Evolutionary conservation across 2,888 invertebrate genomes (phyloP), one percentile per base, ranked within the genome.

Genomic region (Melinopterus prodromus): DNA sequence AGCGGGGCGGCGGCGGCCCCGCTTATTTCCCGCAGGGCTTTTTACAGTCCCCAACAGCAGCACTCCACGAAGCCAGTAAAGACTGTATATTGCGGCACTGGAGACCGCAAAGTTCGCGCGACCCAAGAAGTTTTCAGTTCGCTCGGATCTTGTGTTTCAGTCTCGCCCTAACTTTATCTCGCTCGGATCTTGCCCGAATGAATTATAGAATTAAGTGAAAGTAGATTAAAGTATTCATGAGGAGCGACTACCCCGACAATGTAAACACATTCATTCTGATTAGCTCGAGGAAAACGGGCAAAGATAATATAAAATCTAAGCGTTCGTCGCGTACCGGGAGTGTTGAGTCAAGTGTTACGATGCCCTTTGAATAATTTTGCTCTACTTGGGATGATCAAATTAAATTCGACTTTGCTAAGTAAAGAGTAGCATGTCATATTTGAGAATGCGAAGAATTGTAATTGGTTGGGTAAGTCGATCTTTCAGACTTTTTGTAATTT

Each of bases 151-250:
- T 53, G 9, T 53, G 53, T 53, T 53, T 12, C 53, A 9, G 53
- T 9, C 53, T 53, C 53, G 7, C 9, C 53, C 53, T 38, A 53
- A 1, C 53, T 53, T 53, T 53, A 53, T 53, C 53, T 53, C 12
- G 7, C 53, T 53, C 53, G 53, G 53, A 53, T 53, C 53, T 53
- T 53, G 53, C 53, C 12, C 53, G 53, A 53, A 53, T 53, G 53
- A 53, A 53, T 53, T 53, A 53, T 53, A 53, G 53, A 53, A 53
- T 53, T 53, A 53, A 53, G 53, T 53, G 53, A 53, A 53, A 53
- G 53, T 53, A 53, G 53, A 53, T 53, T 53, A 53, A 53, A 53
- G 53, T 53, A 53, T 53, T 53, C 53, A 53, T 53, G 53, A 53
- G 53, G 53, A 53, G 53, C 53, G 53, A 53, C 53, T 53, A 9